These are phyloP conservation scores for Bursaphelenchus okinawaensis DNA, from an alignment of 2,888 invertebrate species.

Conservation along the genomic window DNA sequence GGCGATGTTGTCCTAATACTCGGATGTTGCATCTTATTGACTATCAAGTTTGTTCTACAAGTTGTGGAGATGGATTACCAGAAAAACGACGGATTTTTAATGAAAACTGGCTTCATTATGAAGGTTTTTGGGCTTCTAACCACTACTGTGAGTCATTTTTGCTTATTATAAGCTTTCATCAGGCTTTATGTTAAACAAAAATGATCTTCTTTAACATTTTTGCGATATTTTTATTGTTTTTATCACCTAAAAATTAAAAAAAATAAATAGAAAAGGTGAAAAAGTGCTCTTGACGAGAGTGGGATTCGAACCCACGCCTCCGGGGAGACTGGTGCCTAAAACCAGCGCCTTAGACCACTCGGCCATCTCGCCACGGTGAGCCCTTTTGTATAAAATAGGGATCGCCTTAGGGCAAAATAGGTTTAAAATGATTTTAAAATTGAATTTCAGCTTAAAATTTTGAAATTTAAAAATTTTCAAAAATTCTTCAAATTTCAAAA, in stretches of 20 bases:
- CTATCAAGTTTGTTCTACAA: conserved; percentile 46
- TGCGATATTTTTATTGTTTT: no score
- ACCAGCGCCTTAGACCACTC: conserved; percentile 83
- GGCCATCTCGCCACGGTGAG: conserved; percentile 65
- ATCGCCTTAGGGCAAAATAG: no score
- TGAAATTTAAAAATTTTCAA: not conserved
- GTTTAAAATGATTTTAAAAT: no score
- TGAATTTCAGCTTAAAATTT: no score
- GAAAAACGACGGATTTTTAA: conserved; percentile 35
- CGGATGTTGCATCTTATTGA: conserved; percentile 47
- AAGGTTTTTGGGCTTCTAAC: conserved; percentile 32
- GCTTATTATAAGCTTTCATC: not conserved
- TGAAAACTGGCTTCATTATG: conserved; percentile 29
- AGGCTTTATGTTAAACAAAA: no score
- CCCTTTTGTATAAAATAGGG: no score
- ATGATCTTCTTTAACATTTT: no score
- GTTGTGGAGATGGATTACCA: conserved; percentile 38
- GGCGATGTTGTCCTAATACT: conserved; percentile 53
- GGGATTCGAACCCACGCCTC: conserved; percentile 79
- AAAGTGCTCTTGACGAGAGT: conserved; percentile 62
- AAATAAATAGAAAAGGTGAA: no score
- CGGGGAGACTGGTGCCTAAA: conserved; percentile 82
- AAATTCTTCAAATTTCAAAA: not conserved
- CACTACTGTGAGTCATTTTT: conserved; percentile 31
- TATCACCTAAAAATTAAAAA: no score